Percentiles rank a stretch among this genome's conserved stretches.
These are phyloP conservation scores for Anadara kagoshimensis DNA, from an alignment of 1,140 invertebrate species.

Conservation along the genomic window DNA sequence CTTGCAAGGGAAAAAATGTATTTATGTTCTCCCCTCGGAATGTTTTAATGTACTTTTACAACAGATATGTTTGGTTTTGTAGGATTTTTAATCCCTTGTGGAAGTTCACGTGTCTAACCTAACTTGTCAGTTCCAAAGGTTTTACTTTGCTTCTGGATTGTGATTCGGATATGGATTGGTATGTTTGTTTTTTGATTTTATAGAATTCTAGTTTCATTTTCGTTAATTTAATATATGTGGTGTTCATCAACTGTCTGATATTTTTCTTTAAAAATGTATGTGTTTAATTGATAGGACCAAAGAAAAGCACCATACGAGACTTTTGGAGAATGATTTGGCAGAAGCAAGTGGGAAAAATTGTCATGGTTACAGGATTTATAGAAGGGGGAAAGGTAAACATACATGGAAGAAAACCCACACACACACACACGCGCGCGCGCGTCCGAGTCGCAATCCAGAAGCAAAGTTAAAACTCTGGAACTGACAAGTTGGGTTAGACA, in stretches of 20 bases:
- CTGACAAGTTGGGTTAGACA: no score
- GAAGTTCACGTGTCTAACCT: neutral
- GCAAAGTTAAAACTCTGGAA: no score
- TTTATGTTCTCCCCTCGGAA: neutral
- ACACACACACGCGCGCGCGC: no score
- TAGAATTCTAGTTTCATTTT: neutral
- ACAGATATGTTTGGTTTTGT: neutral
- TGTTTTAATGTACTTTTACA: neutral
- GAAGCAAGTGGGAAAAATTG: slow-evolving; percentile 58
- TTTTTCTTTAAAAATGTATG: neutral
- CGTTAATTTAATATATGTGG: neutral
- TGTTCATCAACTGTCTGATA: neutral
- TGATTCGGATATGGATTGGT: no score
- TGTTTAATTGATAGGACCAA: slow-evolving; percentile 43
- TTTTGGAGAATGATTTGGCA: slow-evolving; percentile 73
- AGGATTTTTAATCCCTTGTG: neutral
- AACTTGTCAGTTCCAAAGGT: no score
- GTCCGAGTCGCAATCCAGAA: no score
- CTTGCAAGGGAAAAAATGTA: neutral
- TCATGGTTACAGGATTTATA: slow-evolving; percentile 68
- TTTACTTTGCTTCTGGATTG: no score
- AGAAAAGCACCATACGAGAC: slow-evolving; percentile 45
- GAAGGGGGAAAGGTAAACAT: slow-evolving; percentile 42
- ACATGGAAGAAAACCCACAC: no score
- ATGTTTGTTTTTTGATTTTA: no score